Evolutionary conservation across 2,888 invertebrate species (phyloP).

Genomic region (Callinectes sapidus): DNA sequence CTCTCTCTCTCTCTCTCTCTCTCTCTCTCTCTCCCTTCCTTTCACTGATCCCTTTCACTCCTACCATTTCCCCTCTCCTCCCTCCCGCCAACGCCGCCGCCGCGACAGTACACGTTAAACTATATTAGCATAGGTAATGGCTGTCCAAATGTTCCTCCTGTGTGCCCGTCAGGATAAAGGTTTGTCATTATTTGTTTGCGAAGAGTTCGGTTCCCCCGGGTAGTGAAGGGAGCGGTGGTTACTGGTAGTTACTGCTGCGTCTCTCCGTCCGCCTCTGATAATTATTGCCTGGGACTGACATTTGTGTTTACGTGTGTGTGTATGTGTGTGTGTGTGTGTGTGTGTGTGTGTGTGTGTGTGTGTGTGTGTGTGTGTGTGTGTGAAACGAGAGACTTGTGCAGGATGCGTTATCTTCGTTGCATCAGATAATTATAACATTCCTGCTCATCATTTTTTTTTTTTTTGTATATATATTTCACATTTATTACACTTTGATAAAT

Average conservation of each 20-base stretch:
- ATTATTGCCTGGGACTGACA: background rate
- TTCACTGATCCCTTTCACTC: too few relatives aligned
- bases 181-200: conserved; percentile 9
- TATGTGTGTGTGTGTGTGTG: conserved; percentile 15
- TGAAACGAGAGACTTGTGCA: background rate
- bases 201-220: background rate
- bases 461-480: too few relatives aligned
- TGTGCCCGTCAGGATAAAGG: background rate
- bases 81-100: background rate
- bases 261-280: background rate
- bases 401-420: too few relatives aligned
- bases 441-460: background rate
- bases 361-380: conserved; percentile 21
- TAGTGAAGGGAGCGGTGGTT: conserved; percentile 12
- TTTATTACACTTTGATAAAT: too few relatives aligned
- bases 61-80: background rate
- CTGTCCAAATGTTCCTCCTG: background rate
- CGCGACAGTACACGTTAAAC: background rate
- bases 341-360: background rate
- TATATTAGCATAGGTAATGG: conserved; percentile 12
- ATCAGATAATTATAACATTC: too few relatives aligned
- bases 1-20: conserved; percentile 27
- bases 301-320: conserved; percentile 1
- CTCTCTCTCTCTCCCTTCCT: conserved; percentile 13
- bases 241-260: background rate